These are phyloP conservation scores for Serranus cabrilla DNA, from an alignment of 2,797 vertebrate species.

Conservation along the genomic window DNA sequence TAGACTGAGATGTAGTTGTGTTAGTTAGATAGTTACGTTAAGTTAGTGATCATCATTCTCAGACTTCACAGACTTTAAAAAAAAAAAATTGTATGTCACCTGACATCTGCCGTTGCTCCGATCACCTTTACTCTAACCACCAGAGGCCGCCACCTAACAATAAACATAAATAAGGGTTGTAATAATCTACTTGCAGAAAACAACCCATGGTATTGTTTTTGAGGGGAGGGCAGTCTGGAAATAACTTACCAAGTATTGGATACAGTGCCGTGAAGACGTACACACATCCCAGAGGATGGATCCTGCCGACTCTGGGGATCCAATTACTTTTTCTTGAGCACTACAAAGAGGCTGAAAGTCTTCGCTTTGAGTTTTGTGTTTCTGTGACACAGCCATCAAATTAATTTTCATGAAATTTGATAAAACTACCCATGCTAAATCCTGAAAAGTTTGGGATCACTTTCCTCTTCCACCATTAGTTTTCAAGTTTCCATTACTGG, in stretches of 20 bases:
- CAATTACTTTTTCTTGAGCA: neutral
- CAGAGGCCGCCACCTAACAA: too few species aligned
- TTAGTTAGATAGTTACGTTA: too few species aligned
- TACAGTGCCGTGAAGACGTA: neutral
- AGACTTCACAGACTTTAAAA: too few species aligned
- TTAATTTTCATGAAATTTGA: slow-evolving; percentile 2
- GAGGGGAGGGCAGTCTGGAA: neutral
- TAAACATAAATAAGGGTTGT: too few species aligned
- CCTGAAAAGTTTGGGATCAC: neutral
- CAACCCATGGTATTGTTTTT: too few species aligned
- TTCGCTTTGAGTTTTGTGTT: neutral
- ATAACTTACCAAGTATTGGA: neutral
- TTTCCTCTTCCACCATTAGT: neutral
- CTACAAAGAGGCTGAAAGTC: neutral
- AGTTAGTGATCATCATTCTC: too few species aligned
- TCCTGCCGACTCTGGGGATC: neutral
- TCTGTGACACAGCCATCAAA: neutral
- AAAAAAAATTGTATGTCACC: too few species aligned
- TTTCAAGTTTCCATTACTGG: neutral
- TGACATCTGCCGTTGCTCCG: too few species aligned
- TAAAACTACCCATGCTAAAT: neutral
- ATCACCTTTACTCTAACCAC: too few species aligned
- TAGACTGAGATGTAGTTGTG: too few species aligned
- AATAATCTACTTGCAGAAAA: too few species aligned
- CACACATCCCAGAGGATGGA: slow-evolving; percentile 6